These are phyloP conservation scores for Anthrax anthrax DNA, from an alignment of 2,888 invertebrate species.

Conservation along the genomic window DNA sequence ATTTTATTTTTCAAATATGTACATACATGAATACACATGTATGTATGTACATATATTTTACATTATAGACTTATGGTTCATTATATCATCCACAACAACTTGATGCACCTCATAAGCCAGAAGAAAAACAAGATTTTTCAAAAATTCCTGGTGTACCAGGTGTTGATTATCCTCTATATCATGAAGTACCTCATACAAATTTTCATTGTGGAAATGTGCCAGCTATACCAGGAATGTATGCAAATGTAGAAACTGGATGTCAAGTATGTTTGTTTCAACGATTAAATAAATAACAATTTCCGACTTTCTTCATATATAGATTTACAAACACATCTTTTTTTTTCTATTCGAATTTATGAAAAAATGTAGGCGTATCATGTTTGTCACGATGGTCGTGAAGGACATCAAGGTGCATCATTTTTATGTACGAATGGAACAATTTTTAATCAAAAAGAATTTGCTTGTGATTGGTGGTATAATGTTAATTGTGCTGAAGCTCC, in stretches of 20 bases:
- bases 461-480: constrained; percentile 88
- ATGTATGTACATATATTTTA: too few relatives aligned
- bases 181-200: constrained; percentile 59
- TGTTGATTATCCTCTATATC: constrained; percentile 68
- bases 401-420: constrained; percentile 68
- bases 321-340: not conserved
- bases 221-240: constrained; percentile 73
- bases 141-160: constrained; percentile 70
- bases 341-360: not conserved
- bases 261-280: constrained; percentile 44
- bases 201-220: constrained; percentile 70
- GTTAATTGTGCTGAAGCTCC: constrained; percentile 68
- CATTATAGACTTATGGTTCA: constrained; percentile 24
- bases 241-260: constrained; percentile 78
- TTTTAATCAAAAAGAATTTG: constrained; percentile 73
- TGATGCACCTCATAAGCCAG: constrained; percentile 8
- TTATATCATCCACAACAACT: constrained; percentile 22
- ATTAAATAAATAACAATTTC: not conserved
- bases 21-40: too few relatives aligned
- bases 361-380: constrained; percentile 73
- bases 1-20: not conserved
- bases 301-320: too few relatives aligned
- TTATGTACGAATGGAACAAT: constrained; percentile 76
- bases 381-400: constrained; percentile 75
- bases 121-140: constrained; percentile 50